Evolutionary conservation across 2,888 invertebrate genomes (phyloP).

Genomic region (Ommatoiulus sabulosus): DNA sequence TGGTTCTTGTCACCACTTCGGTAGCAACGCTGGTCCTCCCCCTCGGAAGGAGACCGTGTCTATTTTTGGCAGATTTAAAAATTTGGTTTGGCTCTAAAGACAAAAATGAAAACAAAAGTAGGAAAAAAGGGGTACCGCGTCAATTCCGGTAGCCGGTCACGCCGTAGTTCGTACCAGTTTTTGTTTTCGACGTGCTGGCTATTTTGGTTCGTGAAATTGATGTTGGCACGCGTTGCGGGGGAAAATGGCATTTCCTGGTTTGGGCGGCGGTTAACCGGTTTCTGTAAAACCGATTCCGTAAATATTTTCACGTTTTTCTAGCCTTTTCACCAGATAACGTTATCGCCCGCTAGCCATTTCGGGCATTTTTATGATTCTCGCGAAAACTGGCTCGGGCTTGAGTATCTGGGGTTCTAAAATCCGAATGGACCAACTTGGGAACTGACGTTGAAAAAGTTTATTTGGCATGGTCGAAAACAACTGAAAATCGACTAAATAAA

Average conservation of each 20-base stretch:
- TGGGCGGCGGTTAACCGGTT: neutral
- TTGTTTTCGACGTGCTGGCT: neutral
- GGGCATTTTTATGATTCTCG: no score
- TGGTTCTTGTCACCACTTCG: neutral
- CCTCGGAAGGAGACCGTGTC: neutral
- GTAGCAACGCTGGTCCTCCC: neutral
- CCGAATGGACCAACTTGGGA: no score
- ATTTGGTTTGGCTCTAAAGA: slow-evolving; percentile 6
- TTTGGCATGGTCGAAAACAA: no score
- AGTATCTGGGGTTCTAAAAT: no score
- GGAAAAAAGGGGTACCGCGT: neutral
- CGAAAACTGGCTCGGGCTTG: no score
- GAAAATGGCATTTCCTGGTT: neutral
- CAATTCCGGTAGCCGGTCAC: neutral
- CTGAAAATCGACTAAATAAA: no score
- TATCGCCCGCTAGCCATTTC: neutral
- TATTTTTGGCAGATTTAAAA: slow-evolving; percentile 11
- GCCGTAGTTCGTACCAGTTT: neutral
- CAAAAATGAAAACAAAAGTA: slow-evolving; percentile 22
- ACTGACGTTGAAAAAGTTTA: no score
- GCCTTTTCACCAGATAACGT: neutral
- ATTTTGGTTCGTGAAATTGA: neutral
- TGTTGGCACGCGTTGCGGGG: neutral
- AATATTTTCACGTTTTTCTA: neutral
- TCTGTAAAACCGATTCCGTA: neutral